Percentiles rank a stretch among this genome's conserved stretches.
These are phyloP conservation scores for Bubalus kerabau DNA, from an alignment of 2,113 vertebrate genomes.

Conservation along the genomic window DNA sequence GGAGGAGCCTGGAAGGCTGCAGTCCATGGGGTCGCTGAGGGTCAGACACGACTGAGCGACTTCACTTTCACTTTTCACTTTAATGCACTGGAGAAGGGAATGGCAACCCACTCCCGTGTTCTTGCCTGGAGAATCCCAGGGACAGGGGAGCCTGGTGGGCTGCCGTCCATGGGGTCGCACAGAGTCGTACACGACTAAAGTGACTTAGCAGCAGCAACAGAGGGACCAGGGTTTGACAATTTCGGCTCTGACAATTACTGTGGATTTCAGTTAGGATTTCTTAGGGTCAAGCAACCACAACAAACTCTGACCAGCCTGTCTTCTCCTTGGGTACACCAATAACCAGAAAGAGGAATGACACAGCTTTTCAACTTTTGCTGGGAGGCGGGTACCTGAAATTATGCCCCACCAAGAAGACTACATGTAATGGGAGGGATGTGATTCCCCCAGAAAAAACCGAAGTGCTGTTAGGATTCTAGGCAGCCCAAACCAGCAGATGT, in stretches of 20 bases:
- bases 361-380: neutral
- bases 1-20: no score
- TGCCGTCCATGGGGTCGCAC: fast-evolving
- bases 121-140: no score
- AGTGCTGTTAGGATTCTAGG: neutral
- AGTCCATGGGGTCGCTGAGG: no score
- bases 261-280: neutral
- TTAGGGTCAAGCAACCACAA: neutral
- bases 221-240: neutral
- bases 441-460: neutral
- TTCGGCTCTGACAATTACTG: neutral
- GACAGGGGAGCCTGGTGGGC: no score
- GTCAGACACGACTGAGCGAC: no score
- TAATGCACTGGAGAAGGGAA: no score
- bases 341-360: neutral
- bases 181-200: no score
- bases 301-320: neutral
- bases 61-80: no score
- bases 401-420: neutral
- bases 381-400: neutral
- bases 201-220: neutral
- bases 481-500: neutral
- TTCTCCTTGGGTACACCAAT: neutral
- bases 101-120: no score
- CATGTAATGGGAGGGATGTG: neutral